Evolutionary conservation across 2,113 vertebrate species (phyloP).

Genomic region (Poeciliopsis prolifica): DNA sequence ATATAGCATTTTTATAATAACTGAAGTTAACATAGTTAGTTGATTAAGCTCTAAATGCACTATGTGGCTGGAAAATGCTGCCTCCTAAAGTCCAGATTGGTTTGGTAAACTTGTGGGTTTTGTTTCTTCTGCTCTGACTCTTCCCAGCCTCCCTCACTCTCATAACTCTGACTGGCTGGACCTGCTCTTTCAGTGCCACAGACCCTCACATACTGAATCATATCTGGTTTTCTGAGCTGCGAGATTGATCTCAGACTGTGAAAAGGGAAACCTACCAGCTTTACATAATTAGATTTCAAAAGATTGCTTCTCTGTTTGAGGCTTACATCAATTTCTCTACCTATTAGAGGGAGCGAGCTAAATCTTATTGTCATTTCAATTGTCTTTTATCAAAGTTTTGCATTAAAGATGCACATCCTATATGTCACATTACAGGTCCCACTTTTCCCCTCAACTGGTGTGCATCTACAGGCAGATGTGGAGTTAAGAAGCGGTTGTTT

Average conservation of each 20-base stretch:
- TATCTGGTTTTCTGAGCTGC: constrained; percentile 47
- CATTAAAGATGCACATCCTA: constrained; percentile 49
- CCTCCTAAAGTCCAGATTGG: not conserved
- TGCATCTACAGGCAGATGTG: not conserved
- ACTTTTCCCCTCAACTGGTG: constrained; percentile 17
- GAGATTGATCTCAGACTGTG: constrained; percentile 64
- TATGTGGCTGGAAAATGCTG: too few species aligned
- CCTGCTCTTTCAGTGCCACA: not conserved
- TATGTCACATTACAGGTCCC: constrained; percentile 44
- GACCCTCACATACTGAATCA: constrained; percentile 34
- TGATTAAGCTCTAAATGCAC: too few species aligned
- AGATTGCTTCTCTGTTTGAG: constrained; percentile 64
- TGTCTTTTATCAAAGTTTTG: constrained; percentile 69
- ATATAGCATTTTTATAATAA: too few species aligned
- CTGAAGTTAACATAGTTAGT: too few species aligned
- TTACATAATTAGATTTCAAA: constrained; percentile 75
- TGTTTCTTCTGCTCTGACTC: not conserved
- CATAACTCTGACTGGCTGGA: not conserved
- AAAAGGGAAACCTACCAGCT: constrained; percentile 61
- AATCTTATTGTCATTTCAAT: constrained; percentile 76
- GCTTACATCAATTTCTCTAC: constrained; percentile 61
- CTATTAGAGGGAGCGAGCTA: constrained; percentile 69
- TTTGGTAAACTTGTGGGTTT: not conserved
- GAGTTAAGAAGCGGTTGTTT: not conserved
- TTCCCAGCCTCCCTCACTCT: too few species aligned